phyloP scores from a whole-genome alignment of 2,888 invertebrate genomes.

The Amiota communis region DNA sequence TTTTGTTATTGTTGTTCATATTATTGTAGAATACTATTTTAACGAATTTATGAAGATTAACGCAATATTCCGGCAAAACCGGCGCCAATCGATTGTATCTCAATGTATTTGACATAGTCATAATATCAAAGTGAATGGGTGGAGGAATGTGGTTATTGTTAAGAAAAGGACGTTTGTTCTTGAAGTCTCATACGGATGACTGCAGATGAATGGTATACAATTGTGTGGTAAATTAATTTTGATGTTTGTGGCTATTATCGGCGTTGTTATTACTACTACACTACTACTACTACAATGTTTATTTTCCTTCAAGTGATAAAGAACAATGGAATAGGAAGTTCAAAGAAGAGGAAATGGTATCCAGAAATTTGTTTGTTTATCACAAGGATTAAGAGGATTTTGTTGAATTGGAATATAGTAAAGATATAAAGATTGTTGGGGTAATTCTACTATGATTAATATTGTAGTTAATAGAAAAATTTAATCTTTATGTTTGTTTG shows the following conservation, averaged over 20 bases:
- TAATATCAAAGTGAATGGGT: neutral
- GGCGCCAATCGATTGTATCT: neutral
- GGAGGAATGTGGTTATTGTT: neutral
- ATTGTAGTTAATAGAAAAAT: too few relatives aligned
- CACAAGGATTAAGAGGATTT: too few relatives aligned
- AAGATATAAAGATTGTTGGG: too few relatives aligned
- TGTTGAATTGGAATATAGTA: too few relatives aligned
- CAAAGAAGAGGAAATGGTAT: neutral
- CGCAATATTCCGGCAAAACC: conserved; percentile 8
- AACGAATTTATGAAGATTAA: conserved; percentile 24
- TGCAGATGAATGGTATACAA: neutral
- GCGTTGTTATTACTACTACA: neutral
- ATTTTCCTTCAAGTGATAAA: neutral
- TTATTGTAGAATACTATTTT: too few relatives aligned
- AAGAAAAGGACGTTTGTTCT: neutral
- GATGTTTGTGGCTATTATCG: conserved; percentile 22
- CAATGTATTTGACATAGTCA: neutral
- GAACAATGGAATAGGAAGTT: neutral
- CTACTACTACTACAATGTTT: neutral
- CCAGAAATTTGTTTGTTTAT: neutral
- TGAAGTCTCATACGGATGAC: too few relatives aligned
- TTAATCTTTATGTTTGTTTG: too few relatives aligned
- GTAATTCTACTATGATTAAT: too few relatives aligned
- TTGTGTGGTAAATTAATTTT: conserved; percentile 27
- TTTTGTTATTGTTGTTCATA: neutral